Base-by-base conservation (phyloP, 1,140 invertebrate species). In the Aporrectodea caliginosa region DNA sequence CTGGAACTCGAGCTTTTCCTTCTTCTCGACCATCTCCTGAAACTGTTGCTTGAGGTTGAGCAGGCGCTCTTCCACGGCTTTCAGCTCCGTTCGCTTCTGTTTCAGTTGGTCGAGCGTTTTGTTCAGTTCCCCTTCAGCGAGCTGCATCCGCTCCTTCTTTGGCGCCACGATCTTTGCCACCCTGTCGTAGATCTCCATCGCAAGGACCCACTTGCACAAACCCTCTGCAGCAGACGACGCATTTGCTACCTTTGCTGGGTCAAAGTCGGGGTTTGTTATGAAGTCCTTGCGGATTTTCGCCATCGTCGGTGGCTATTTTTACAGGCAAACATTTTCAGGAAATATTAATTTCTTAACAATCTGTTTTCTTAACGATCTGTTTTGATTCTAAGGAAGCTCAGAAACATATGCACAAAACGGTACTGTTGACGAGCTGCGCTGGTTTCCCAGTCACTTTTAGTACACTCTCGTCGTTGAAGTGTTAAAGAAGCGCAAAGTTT, bases 131-230 rank as follows among this genome's bases (percentile, higher is more conserved):
- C 92, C 92, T 14, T 97, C 95, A 31, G 96, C 92, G 87, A 93
- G 94, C 43, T 86, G 86, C 35, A 88, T 82, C 78, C 84, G 85
- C 14, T 81, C 83, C 81, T 89, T 88, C 81, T 89, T 89, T 16
- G 88, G 88, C 12, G 85, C 88, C 0, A 88, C 87, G 35, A 87
- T 92, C 88, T 93, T 94, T 0, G 93, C 92, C 0, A 94, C 93
- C 80, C 92, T 91, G 84, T 96, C 94, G 84, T 95, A 96, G 85
- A 93, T 91, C 85, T 95, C 93, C 92, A 96, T 94, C 2, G 94
- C 94, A 79, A 94, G 91, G 30, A 96, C 92, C 94, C 94, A 96
- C 87, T 94, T 94, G 84, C 94, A 96, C 0, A 96, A 86, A 78
- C 94, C 81, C 69, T 82, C 81, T 16, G 80, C 81, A 1, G 94